Percentiles rank a stretch among this genome's conserved stretches.
Conservation (phyloP, 2,888 invertebrate genomes). For the Caenorhabditis becei region DNA sequence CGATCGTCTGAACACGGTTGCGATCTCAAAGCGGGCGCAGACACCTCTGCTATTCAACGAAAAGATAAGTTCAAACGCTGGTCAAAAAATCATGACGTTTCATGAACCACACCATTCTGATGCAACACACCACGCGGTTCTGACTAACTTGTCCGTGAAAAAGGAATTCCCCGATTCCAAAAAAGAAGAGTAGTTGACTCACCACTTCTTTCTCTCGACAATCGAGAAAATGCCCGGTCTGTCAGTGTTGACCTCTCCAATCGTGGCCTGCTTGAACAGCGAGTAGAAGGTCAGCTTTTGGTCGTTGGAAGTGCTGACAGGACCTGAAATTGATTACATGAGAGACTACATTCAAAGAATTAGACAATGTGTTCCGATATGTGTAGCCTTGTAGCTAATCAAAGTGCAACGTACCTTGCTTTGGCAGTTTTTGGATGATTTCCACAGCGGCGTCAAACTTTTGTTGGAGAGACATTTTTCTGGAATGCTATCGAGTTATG, state of each 20-base stretch:
- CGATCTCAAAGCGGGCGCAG: background rate
- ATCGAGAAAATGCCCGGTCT: constrained; percentile 79
- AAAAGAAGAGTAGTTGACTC: constrained; percentile 8
- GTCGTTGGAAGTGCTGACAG: constrained; percentile 78
- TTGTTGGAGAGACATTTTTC: constrained; percentile 70
- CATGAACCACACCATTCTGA: constrained; percentile 38
- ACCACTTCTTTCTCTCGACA: constrained; percentile 80
- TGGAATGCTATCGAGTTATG: background rate
- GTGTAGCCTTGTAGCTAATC: constrained; percentile 27
- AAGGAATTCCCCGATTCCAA: constrained; percentile 11
- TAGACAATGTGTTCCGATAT: constrained; percentile 6
- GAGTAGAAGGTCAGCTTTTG: constrained; percentile 81
- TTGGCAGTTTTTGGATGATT: constrained; percentile 81
- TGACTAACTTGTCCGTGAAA: constrained; percentile 31
- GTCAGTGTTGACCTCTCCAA: constrained; percentile 80
- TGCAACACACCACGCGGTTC: constrained; percentile 43
- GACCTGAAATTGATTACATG: constrained; percentile 67
- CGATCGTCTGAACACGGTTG: constrained; percentile 7
- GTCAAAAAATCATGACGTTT: constrained; percentile 34
- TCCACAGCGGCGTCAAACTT: constrained; percentile 80
- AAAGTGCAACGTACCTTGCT: constrained; percentile 68
- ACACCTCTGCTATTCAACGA: constrained; percentile 22
- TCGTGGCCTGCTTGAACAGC: constrained; percentile 80
- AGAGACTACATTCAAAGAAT: constrained; percentile 9
- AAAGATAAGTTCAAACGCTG: constrained; percentile 36